Evolutionary conservation across 2,113 vertebrate species (phyloP), one percentile per base, ranked within the genome.

Genomic region (Grammomys dolichurus): DNA sequence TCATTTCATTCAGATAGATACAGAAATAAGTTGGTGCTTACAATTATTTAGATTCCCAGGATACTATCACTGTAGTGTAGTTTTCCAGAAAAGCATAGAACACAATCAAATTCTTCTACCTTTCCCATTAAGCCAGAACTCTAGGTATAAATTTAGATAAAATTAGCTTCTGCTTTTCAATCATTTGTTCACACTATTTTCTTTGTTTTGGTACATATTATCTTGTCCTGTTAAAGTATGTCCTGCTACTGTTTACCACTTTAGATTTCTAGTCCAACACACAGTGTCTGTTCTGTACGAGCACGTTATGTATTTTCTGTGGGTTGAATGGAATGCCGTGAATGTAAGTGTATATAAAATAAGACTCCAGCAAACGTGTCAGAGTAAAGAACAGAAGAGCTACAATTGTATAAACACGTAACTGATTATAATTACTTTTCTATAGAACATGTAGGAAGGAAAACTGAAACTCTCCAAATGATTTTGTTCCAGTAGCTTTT

Each of bases 391-490:
- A 93, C 75, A 95, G 92, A 95, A 93, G 48, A 84, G 70, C 46
- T 56, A 93, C 84, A 96, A 22, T 72, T 95, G 13, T 75, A 51
- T 70, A 90, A 96, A 92, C 73, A 89, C 33, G 24, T 93, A 78
- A 93, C 11, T 80, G 73, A 91, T 87, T 94, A 67, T 75, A 93
- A 96, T 92, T 97, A 77, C 77, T 96, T 95, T 96, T 90, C 70
- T 85, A 56, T 40, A 92, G 70, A 94, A 89, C 43, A 90, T 48
- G 36, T 46, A 40, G 72, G 60, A 46, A 87, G 70, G 40, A 92
- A 96, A 95, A 96, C 90, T 78, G 13, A 91, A 95, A 95, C 77
- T 91, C 31, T 56, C 60, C 56, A 92, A 95, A 89, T 94, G 89
- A 85, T 85, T 96, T 96, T 89, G 91, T 88, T 96, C 80, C n/a